Evolutionary conservation across 2,888 invertebrate species (phyloP).

Genomic region (Lepidocyrtinus sp.): DNA sequence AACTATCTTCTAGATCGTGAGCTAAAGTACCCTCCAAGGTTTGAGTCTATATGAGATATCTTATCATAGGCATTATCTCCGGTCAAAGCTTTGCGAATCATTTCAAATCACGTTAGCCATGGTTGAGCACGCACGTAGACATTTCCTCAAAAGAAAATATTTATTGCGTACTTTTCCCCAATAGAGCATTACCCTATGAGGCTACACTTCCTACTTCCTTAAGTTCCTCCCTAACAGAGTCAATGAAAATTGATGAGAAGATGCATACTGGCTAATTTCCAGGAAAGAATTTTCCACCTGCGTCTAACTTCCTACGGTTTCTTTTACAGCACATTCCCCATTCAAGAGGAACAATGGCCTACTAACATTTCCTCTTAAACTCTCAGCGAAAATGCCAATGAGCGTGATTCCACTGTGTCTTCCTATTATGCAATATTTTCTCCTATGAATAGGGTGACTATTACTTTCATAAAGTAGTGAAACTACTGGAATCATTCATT

Average conservation of each 20-base stretch:
- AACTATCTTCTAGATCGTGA: not conserved
- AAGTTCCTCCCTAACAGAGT: not conserved
- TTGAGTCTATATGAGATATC: too few relatives aligned
- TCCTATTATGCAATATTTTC: constrained; percentile 7
- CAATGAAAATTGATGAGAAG: not conserved
- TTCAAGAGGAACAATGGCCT: constrained; percentile 45
- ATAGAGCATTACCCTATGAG: not conserved
- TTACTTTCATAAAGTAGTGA: not conserved
- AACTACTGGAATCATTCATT: too few relatives aligned
- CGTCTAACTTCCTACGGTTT: too few relatives aligned
- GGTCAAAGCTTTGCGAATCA: too few relatives aligned
- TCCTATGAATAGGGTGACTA: not conserved
- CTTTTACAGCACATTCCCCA: not conserved
- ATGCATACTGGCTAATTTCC: not conserved
- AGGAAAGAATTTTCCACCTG: constrained; percentile 1
- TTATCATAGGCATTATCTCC: too few relatives aligned
- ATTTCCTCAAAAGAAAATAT: not conserved
- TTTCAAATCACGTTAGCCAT: too few relatives aligned
- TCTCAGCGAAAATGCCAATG: constrained; percentile 45
- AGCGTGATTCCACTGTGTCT: not conserved
- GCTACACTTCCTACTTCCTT: not conserved
- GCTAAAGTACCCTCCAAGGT: too few relatives aligned
- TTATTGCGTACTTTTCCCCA: not conserved
- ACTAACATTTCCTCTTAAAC: constrained; percentile 53
- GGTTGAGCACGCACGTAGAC: too few relatives aligned